Evolutionary conservation across 2,888 invertebrate genomes (phyloP).

Genomic region (Meloe dianella): DNA sequence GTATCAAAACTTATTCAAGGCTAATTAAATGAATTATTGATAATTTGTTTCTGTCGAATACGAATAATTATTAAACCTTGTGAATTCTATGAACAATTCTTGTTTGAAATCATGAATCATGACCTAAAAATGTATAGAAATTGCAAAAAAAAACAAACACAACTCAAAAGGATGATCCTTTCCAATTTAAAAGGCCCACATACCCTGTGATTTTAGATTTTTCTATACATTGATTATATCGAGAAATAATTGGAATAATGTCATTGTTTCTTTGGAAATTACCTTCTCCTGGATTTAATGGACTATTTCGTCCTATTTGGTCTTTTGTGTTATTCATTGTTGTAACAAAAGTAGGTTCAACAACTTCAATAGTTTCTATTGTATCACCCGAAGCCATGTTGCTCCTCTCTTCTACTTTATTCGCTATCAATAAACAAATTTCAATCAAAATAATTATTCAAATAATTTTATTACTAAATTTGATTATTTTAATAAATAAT

Average conservation of each 20-base stretch:
- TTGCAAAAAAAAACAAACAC: neutral
- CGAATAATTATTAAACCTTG: conserved; percentile 13
- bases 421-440: neutral
- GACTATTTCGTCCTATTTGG: conserved; percentile 64
- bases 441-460: neutral
- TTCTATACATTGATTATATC: neutral
- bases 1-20: conserved; percentile 9
- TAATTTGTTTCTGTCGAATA: neutral
- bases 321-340: conserved; percentile 65
- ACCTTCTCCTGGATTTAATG: conserved; percentile 69
- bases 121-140: conserved; percentile 27
- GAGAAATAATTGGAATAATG: neutral
- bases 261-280: conserved; percentile 35
- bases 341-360: conserved; percentile 67
- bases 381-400: conserved; percentile 86
- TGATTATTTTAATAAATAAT: conserved; percentile 10
- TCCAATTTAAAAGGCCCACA: conserved; percentile 10
- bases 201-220: neutral
- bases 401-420: conserved; percentile 40
- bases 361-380: conserved; percentile 77
- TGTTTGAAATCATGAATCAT: conserved; percentile 29
- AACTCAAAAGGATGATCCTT: conserved; percentile 9
- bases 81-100: conserved; percentile 12
- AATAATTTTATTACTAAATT: conserved; percentile 20
- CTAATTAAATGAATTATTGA: conserved; percentile 12